Percentiles rank a stretch among this genome's conserved stretches.
Conservation (phyloP, 2,113 vertebrate species). For the Lonchura striata region DNA sequence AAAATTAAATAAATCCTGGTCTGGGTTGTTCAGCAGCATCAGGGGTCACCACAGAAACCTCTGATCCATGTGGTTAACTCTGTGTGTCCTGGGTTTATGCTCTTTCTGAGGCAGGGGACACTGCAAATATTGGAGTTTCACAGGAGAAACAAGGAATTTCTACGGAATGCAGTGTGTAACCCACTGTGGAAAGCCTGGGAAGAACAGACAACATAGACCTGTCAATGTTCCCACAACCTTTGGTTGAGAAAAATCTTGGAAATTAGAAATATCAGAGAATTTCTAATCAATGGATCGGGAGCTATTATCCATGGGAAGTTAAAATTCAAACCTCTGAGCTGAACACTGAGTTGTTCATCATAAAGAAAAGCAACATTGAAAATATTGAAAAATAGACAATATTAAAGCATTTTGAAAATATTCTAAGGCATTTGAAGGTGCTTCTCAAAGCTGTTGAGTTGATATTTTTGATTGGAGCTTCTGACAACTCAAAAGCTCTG, state of each 20-base stretch:
- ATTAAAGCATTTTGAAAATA: not conserved
- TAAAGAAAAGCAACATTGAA: not conserved
- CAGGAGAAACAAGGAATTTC: not conserved
- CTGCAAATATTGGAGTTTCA: conserved; percentile 2
- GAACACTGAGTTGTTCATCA: not conserved
- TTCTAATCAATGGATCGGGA: not conserved
- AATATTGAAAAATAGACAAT: not conserved
- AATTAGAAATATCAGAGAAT: not conserved
- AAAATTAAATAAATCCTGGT: not conserved
- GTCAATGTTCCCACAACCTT: not conserved
- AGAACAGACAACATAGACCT: not conserved
- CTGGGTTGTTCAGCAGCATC: not conserved
- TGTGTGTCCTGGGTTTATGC: not conserved
- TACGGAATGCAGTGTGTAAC: accelerated
- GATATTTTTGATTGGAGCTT: not conserved
- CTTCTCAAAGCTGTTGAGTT: not conserved
- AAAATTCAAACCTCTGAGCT: not conserved
- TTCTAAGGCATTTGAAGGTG: not conserved
- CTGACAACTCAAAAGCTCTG: not conserved
- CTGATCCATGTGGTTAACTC: not conserved
- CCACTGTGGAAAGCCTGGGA: not conserved
- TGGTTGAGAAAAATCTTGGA: not conserved
- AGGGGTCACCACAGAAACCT: not conserved
- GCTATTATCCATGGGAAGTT: not conserved
- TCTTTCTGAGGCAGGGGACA: not conserved